Evolutionary conservation across 2,113 vertebrate species (phyloP).

Genomic region (Microtus montanus): DNA sequence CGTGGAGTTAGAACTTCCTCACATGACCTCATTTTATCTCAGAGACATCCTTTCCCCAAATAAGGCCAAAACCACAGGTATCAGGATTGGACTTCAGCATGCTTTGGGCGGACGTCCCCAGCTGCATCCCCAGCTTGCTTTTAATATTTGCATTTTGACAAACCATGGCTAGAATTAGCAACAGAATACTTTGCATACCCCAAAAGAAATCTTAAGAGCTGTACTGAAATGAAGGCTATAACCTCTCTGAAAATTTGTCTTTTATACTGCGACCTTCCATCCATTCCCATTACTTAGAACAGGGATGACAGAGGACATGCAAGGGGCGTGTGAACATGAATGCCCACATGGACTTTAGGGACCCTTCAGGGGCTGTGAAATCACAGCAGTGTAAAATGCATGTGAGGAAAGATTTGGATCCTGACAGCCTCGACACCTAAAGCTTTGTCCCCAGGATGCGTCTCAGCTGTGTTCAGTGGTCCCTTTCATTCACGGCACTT

Average conservation of each 20-base stretch:
- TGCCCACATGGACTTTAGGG: neutral
- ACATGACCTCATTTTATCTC: neutral
- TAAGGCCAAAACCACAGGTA: neutral
- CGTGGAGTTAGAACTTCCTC: neutral
- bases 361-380: neutral
- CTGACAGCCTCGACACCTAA: rapidly evolving
- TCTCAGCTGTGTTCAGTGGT: neutral
- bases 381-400: neutral
- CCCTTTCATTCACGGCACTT: neutral
- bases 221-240: neutral
- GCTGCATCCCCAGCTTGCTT: neutral
- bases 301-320: neutral
- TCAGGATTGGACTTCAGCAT: neutral
- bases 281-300: neutral
- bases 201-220: neutral
- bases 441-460: too few relatives aligned
- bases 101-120: neutral
- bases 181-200: neutral
- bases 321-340: neutral
- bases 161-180: neutral
- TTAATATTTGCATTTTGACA: constrained; percentile 1
- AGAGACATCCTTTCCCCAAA: neutral
- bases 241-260: neutral
- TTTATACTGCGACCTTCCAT: neutral
- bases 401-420: neutral